Conservation (phyloP, 2,797 vertebrate species). For the Steatocranus sp. region DNA sequence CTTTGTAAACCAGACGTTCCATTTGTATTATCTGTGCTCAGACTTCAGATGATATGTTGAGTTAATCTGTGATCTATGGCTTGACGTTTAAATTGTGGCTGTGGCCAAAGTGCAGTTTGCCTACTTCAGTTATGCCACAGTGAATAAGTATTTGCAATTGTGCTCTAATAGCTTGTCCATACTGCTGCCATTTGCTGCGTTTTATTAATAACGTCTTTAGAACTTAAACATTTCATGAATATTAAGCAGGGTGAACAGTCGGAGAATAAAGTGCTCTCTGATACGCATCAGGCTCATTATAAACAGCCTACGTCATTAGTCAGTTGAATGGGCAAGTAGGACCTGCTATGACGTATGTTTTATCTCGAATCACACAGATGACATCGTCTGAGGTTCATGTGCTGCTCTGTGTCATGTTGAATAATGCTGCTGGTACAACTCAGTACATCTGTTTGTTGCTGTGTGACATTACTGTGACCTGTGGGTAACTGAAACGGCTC, state of each 20-base stretch:
- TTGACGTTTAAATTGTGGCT: not conserved
- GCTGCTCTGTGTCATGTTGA: not conserved
- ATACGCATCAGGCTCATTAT: not conserved
- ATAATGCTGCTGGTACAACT: constrained; percentile 1
- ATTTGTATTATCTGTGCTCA: not conserved
- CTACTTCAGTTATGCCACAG: not conserved
- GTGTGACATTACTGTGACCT: constrained; percentile 30
- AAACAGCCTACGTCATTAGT: not conserved
- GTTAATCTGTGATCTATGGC: not conserved
- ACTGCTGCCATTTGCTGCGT: not conserved
- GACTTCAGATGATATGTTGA: not conserved
- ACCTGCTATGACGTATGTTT: not conserved
- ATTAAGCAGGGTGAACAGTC: not conserved
- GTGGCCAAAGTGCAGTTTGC: fast-evolving
- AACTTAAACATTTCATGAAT: not conserved
- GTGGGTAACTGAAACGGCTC: constrained; percentile 7
- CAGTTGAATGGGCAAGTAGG: not conserved
- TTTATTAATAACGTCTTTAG: not conserved
- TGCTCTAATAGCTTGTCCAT: not conserved
- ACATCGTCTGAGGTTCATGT: not conserved
- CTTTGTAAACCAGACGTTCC: not conserved
- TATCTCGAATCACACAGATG: not conserved
- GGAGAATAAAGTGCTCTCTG: not conserved
- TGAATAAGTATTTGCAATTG: not conserved
- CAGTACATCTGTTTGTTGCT: not conserved